These are phyloP conservation scores for Isaurus tuberculatus DNA, from an alignment of 92 coral and sea anemone species.

Conservation along the genomic window DNA sequence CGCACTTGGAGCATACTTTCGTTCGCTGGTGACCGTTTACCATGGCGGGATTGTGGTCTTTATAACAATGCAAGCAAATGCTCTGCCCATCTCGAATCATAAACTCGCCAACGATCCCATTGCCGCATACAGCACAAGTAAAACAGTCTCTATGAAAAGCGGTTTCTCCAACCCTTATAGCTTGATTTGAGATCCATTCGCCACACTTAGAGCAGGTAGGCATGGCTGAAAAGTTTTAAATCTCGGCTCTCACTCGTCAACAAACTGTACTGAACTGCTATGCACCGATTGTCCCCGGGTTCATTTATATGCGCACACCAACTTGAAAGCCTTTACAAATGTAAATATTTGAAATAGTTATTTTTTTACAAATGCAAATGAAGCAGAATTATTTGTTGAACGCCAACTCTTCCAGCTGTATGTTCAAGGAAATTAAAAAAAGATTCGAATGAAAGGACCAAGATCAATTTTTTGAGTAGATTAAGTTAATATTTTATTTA, in stretches of 20 bases:
- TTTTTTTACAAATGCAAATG: slow-evolving; percentile 37
- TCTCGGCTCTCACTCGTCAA: neutral
- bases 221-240: neutral
- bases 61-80: slow-evolving; percentile 29
- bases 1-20: slow-evolving; percentile 45
- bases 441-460: neutral
- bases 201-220: slow-evolving; percentile 39
- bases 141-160: slow-evolving; percentile 36
- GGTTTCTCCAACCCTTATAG: slow-evolving; percentile 25
- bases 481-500: no score
- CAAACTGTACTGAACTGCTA: neutral
- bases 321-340: slow-evolving; percentile 2
- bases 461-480: neutral
- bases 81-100: slow-evolving; percentile 42
- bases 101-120: slow-evolving; percentile 43
- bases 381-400: neutral
- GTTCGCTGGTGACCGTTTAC: slow-evolving; percentile 36
- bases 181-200: slow-evolving; percentile 18
- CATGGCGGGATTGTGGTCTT: neutral
- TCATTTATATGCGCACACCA: neutral
- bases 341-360: slow-evolving; percentile 39
- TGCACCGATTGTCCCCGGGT: neutral
- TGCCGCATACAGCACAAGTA: slow-evolving; percentile 16
- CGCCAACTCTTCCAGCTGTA: neutral
- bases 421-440: neutral